Evolutionary conservation across 23 tunicate genomes (phyloP), one percentile per base, ranked within the genome.

Genomic region (Trididemnum nubilum): DNA sequence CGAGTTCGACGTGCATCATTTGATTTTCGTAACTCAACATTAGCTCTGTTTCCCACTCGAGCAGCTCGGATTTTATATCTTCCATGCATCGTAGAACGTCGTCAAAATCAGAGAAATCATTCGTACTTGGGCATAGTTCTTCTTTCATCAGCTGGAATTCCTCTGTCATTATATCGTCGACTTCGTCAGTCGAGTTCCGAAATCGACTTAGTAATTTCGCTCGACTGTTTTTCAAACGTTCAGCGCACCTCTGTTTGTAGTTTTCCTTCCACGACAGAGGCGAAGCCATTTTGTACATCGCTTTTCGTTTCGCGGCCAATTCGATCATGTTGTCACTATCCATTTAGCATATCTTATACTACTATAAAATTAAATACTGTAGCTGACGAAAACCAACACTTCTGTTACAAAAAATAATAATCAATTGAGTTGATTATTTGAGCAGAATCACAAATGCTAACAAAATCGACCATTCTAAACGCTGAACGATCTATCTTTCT

Each of bases 211-310:
- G 67, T 24, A 89, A 54, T 65, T 89, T 83, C 2, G 94, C 64
- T 44, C 88, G 77, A 58, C 85, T 89, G 2, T 49, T 54, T 51
- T 84, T 70, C 1, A 89, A 44, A 18, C 94, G 82, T 19, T 83
- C 88, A 38, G 79, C 63, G 34, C 94, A 89, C 18, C 94, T 69
- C 2, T 67, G 71, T 49, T 83, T 89, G 80, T 89, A 89, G 1
- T 81, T 71, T 9, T 89, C 88, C 49, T 79, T 84, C 94, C 94
- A 89, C 22, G 82, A 27, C 0, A 71, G 59, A 5, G 94, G 85
- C 15, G 91, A 87, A 51, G 77, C 85, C 34, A 81, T 19, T 60
- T 87, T 87, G 51, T 87, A 87, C 81, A 87, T 26, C 4, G 83
- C 65, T 65, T 81, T 73, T 19, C 58, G 91, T 73, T 81, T 87